phyloP scores from a whole-genome alignment of 2,888 invertebrate genomes.

The Lepas anatifera region DNA sequence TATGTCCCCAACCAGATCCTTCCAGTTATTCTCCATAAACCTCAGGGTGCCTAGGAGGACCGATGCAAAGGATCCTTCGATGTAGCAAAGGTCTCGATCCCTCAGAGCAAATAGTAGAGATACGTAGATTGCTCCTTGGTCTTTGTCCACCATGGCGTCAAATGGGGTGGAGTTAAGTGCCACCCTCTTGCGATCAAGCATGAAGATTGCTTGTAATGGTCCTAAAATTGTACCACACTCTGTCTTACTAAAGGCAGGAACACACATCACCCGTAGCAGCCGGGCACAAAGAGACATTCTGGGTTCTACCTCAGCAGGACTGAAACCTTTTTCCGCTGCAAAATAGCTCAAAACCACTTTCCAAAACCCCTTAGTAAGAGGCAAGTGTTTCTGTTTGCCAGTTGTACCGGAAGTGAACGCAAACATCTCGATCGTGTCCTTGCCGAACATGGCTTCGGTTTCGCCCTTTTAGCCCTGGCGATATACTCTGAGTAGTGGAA shows the following conservation, averaged over 20 bases:
- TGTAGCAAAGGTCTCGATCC: constrained; percentile 30
- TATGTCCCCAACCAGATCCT: constrained; percentile 29
- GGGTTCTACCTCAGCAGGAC: background rate
- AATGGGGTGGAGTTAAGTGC: background rate
- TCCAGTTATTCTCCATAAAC: constrained; percentile 28
- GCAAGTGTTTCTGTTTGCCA: background rate
- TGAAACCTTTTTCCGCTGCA: background rate
- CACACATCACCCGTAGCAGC: background rate
- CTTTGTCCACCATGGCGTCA: constrained; percentile 25
- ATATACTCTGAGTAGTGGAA: too few species aligned
- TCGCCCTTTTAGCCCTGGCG: too few species aligned
- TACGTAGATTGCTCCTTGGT: constrained; percentile 32
- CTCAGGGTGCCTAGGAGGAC: constrained; percentile 29
- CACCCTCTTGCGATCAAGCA: background rate
- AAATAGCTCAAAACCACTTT: background rate
- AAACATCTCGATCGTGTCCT: too few species aligned
- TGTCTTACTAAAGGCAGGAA: background rate
- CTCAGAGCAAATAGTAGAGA: constrained; percentile 32
- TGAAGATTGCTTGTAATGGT: background rate
- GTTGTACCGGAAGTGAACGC: background rate
- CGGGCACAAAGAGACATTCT: background rate
- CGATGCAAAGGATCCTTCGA: constrained; percentile 33
- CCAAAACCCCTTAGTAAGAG: background rate
- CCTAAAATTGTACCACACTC: background rate
- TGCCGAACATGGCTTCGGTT: too few species aligned